These are phyloP conservation scores for Leptoclinus maculatus DNA, from an alignment of 2,797 vertebrate species.

Conservation along the genomic window DNA sequence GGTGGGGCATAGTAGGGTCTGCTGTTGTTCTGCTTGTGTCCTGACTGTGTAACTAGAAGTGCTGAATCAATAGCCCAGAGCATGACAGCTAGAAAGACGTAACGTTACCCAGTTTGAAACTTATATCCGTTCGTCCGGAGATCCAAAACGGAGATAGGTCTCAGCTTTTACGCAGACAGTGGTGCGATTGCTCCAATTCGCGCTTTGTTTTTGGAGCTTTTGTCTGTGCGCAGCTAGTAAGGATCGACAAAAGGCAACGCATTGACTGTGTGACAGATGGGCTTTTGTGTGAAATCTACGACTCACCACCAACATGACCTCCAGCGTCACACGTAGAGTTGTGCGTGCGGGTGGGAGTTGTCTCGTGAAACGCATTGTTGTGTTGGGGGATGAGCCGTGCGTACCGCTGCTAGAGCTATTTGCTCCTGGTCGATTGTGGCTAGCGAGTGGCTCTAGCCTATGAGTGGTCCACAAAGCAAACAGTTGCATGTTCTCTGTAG, in stretches of 20 bases:
- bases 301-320: constrained; percentile 75
- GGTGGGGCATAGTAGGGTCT: constrained; percentile 62
- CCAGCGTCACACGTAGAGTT: constrained; percentile 75
- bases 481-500: constrained; percentile 17
- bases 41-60: constrained; percentile 12
- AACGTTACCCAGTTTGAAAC: not conserved
- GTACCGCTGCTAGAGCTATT: constrained; percentile 42
- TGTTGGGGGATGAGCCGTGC: constrained; percentile 80
- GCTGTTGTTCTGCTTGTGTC: constrained; percentile 23
- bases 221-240: constrained; percentile 15
- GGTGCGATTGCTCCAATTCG: too few relatives aligned
- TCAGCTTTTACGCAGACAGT: not conserved
- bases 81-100: not conserved
- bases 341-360: constrained; percentile 82
- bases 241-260: constrained; percentile 42
- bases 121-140: not conserved
- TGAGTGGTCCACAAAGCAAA: constrained; percentile 68
- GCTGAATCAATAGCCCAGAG: constrained; percentile 24
- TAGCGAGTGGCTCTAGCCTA: constrained; percentile 58
- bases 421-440: constrained; percentile 74
- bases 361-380: constrained; percentile 82
- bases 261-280: constrained; percentile 77
- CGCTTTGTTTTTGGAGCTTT: constrained; percentile 57
- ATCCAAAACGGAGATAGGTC: not conserved
- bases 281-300: constrained; percentile 74